Evolutionary conservation across 2,888 invertebrate species (phyloP).

Genomic region (Dryococelus australis): DNA sequence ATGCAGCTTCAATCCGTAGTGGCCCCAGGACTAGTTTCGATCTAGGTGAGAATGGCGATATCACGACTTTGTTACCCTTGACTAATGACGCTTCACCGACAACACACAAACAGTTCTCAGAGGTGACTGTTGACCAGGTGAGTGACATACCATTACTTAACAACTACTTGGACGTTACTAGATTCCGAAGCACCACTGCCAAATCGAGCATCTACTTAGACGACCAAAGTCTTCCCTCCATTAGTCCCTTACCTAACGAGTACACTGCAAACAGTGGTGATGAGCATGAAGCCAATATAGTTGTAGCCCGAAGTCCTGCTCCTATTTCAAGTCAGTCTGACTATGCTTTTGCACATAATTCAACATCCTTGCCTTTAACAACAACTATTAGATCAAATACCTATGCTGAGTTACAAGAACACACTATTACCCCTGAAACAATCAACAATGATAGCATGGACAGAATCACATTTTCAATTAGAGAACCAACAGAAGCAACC

Average conservation of each 20-base stretch:
- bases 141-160: conserved; percentile 3
- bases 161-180: background rate
- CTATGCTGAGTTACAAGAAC: background rate
- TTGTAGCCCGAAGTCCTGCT: background rate
- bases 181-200: background rate
- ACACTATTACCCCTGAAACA: background rate
- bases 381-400: background rate
- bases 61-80: background rate
- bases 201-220: background rate
- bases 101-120: background rate
- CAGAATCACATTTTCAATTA: background rate
- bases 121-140: background rate
- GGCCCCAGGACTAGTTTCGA: background rate
- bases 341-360: background rate
- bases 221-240: background rate
- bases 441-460: background rate
- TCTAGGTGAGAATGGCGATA: background rate
- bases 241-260: background rate
- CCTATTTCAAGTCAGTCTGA: background rate
- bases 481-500: background rate
- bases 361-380: background rate
- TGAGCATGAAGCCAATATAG: background rate
- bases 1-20: conserved; percentile 13
- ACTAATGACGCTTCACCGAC: background rate
- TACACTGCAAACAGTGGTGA: background rate